Conservation (phyloP, 2,888 invertebrate species). For the Athetis lepigone region DNA sequence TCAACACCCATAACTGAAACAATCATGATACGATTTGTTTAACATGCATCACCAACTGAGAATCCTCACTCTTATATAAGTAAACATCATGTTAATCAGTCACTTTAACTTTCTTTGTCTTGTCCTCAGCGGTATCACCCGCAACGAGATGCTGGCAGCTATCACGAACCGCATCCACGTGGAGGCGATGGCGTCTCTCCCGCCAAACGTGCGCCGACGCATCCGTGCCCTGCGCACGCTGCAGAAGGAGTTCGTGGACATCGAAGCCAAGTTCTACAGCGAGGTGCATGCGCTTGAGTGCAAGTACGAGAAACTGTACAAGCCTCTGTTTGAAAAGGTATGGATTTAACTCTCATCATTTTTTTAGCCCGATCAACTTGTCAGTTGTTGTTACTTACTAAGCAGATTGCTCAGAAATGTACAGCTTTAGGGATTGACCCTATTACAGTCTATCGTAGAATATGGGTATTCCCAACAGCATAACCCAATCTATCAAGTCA, state of each 20-base stretch:
- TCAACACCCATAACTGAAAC: conserved; percentile 83
- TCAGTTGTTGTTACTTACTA: too few relatives aligned
- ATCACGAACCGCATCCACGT: conserved; percentile 91
- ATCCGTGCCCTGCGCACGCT: conserved; percentile 96
- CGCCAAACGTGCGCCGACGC: conserved; percentile 94
- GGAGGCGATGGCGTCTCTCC: conserved; percentile 92
- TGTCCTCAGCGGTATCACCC: conserved; percentile 79
- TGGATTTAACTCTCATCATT: not conserved
- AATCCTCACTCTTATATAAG: conserved; percentile 14
- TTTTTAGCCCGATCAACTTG: too few relatives aligned
- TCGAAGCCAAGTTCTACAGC: conserved; percentile 98
- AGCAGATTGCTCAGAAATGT: too few relatives aligned
- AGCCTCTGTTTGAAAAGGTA: conserved; percentile 95
- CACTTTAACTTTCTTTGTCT: not conserved
- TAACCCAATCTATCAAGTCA: too few relatives aligned
- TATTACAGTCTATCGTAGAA: too few relatives aligned
- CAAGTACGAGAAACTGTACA: conserved; percentile 95
- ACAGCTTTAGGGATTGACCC: too few relatives aligned
- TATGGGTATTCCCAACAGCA: too few relatives aligned
- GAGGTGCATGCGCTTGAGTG: conserved; percentile 98
- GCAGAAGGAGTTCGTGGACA: conserved; percentile 95
- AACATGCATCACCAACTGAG: conserved; percentile 90
- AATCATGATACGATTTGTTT: conserved; percentile 81
- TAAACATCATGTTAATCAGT: not conserved
- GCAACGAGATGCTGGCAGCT: conserved; percentile 91